Conservation (phyloP, 2,888 invertebrate species). For the Prostheceraeus crozeri region DNA sequence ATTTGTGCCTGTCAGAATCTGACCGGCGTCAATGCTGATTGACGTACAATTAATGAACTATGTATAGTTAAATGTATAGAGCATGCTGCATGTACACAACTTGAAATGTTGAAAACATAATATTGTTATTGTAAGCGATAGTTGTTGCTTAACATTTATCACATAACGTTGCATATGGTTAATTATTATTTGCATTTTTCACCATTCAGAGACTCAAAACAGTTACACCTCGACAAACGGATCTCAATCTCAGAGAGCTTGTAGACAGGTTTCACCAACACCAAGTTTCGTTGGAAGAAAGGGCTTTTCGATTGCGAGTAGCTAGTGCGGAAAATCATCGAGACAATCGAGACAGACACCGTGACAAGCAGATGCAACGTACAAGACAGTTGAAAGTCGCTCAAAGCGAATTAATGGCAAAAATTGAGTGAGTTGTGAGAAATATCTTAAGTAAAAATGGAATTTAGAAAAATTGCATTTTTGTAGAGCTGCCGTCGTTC, state of each 20-base stretch:
- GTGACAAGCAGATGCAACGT: conserved; percentile 47
- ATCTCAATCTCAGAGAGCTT: conserved; percentile 51
- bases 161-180: no score
- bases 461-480: conserved; percentile 14
- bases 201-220: conserved; percentile 51
- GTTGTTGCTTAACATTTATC: no score
- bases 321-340: conserved; percentile 48
- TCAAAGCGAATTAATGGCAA: conserved; percentile 55
- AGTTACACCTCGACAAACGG: conserved; percentile 55
- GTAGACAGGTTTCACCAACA: conserved; percentile 51
- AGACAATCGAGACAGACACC: conserved; percentile 47
- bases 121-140: no score
- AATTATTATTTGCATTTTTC: neutral
- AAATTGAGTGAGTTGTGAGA: conserved; percentile 50
- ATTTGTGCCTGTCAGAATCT: no score
- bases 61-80: no score
- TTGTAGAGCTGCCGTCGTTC: conserved; percentile 52
- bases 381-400: conserved; percentile 47
- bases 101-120: no score
- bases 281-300: conserved; percentile 51
- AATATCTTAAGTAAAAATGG: conserved; percentile 28
- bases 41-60: no score
- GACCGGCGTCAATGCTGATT: no score
- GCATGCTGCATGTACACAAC: no score
- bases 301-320: conserved; percentile 50